A percentile compares a stretch with the other conserved stretches of the same genome.
phyloP scores from a whole-genome alignment of 2,797 vertebrate species.

The Gouania willdenowi region DNA sequence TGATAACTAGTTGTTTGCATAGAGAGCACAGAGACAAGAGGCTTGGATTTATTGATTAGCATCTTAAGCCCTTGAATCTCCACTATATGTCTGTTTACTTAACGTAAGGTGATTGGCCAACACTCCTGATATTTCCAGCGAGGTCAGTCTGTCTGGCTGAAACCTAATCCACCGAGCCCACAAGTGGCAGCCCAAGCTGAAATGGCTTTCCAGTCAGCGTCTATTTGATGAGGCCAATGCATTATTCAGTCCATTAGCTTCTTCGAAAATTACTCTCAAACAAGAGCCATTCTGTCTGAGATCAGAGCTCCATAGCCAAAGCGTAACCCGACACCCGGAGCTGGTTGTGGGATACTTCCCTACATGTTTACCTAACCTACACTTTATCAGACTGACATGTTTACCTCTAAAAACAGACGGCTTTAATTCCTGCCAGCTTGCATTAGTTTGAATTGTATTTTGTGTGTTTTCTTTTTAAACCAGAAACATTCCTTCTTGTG shows the following conservation, averaged over 20 bases:
- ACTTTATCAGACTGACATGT: conserved; percentile 70
- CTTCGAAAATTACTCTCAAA: conserved; percentile 75
- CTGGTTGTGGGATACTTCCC: conserved; percentile 70
- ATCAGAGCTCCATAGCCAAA: conserved; percentile 63
- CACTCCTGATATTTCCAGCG: conserved; percentile 63
- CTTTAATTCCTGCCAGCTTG: conserved; percentile 69
- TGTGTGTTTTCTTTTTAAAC: conserved; percentile 74
- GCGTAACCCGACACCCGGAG: conserved; percentile 57
- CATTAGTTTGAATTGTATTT: conserved; percentile 72
- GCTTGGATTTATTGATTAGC: conserved; percentile 59
- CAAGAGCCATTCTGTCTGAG: conserved; percentile 74
- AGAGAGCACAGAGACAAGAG: conserved; percentile 28
- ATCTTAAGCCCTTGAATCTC: conserved; percentile 55
- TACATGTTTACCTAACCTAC: conserved; percentile 77
- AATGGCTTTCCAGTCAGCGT: conserved; percentile 74
- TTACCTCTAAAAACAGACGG: conserved; percentile 52
- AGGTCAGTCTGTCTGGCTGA: conserved; percentile 68
- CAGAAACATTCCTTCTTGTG: conserved; percentile 54
- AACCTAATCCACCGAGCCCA: conserved; percentile 68
- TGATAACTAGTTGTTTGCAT: conserved; percentile 38
- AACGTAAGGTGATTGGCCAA: conserved; percentile 61
- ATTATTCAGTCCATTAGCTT: conserved; percentile 79
- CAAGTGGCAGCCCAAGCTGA: conserved; percentile 68
- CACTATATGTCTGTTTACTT: conserved; percentile 66
- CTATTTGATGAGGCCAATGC: conserved; percentile 75